Base-by-base conservation (phyloP, 2,113 vertebrate species). In the Pandion haliaetus region DNA sequence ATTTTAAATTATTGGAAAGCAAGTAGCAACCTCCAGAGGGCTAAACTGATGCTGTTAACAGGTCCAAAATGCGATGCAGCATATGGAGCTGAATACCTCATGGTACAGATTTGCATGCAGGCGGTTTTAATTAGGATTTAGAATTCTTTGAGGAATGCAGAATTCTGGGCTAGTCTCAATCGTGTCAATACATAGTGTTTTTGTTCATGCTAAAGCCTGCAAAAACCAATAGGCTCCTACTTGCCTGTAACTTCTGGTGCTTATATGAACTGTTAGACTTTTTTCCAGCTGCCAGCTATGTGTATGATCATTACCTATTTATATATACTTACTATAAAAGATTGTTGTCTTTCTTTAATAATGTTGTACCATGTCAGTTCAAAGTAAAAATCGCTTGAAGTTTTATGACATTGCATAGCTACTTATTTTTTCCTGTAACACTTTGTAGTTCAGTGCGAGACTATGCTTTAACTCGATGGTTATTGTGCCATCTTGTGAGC, bases 401-500 rank as follows among this genome's bases (percentile, higher is more conserved):
- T 45, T 94, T 87, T 78, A 62, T 42, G 76, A 63, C 23, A n/a
- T 45, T 85, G 29, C 32, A 38, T 32, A 83, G 71, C 55, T 81
- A 58, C 10, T 67, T 49, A 12, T 52, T 82, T 88, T 85, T 74
- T 45, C 50, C 57, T n/a, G 36, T 18, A 54, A 32, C 19, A 10
- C 17, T 82, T 91, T 14, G 8, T 31, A 16, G 17, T 13, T 45
- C 24, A 24, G 50, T 38, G 58, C 12, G 63, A 71, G 69, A 45
- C 3, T 12, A 10, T 49, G 59, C 66, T 88, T 52, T 47, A 90
- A 65, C 55, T 97, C 57, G 77, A 92, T 94, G 97, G 84, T 95
- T 98, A 54, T 95, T 93, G 47, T 96, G 98, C 98, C 98, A 97
- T 96, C 98, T 98, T 92, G 98, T 98, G 98, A 96, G 36, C 8